Evolutionary conservation across 2,888 invertebrate species (phyloP), one percentile per base, ranked within the genome.

Genomic region (Globia sparganii): DNA sequence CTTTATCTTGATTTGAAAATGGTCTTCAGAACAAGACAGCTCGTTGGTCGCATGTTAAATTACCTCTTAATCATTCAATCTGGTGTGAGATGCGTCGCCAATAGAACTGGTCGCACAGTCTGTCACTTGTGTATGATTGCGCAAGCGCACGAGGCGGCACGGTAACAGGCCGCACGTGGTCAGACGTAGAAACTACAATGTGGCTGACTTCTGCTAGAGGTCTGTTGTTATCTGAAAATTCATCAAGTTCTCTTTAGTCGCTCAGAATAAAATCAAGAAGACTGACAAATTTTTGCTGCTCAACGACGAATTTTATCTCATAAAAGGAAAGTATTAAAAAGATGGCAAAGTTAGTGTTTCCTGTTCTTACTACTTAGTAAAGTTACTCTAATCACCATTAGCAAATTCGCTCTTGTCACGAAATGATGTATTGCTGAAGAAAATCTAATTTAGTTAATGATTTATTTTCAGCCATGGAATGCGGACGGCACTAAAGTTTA

Each of bases 401-500:
- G 74, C 75, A 87, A 88, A 85, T 89, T 85, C 69, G 74, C 74
- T 78, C 78, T 75, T 90, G 89, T 89, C 87, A 83, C 80, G 71
- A 81, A 77, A 82, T 91, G 89, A 90, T 90, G 84, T 87, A 91
- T 91, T 85, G 76, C 86, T 72, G 49, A 83, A 84, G 84, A 81
- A 86, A 88, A 90, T 92, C 89, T 90, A 91, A 92, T 92, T 92
- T 92, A 87, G 88, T 90, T 91, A 91, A 94, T 94, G 91, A 94
- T 93, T 93, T 95, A 95, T 95, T 95, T 95, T 94, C 92, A 94
- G 94, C 90, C 76, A 37, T 82, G 90, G 94, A 94, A 95, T 94
- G 94, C 94, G 94, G 93, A 93, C 92, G 91, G 86, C 84, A 77
- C 91, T 93, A 92, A 92, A 93, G 90, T 93, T 91, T 92, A 91